These are phyloP conservation scores for Parapsyche elsis DNA, from an alignment of 1,140 invertebrate species.

Conservation along the genomic window DNA sequence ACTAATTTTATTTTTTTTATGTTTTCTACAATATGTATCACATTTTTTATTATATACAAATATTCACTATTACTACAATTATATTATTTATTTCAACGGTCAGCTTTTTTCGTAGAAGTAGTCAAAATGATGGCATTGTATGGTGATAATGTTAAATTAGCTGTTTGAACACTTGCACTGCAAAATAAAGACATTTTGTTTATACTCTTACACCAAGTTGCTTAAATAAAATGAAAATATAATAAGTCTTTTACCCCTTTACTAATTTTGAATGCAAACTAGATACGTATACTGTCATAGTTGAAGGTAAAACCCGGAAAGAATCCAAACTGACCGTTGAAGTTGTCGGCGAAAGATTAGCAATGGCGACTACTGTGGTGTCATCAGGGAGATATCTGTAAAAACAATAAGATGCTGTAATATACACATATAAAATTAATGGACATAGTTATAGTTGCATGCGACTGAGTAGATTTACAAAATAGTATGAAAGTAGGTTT, in stretches of 20 bases:
- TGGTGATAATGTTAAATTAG: conserved; percentile 55
- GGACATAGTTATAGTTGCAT: too few relatives aligned
- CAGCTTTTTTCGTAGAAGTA: too few relatives aligned
- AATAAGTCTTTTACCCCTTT: conserved; percentile 50
- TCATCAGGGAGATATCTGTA: conserved; percentile 48
- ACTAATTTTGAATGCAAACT: conserved; percentile 41
- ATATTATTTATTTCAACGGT: conserved; percentile 67
- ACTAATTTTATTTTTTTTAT: too few relatives aligned
- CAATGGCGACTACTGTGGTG: conserved; percentile 56
- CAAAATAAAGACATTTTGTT: conserved; percentile 39
- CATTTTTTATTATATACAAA: background rate
- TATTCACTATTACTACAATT: conserved; percentile 72
- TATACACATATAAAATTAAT: background rate
- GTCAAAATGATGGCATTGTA: conserved; percentile 58
- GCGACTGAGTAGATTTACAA: too few relatives aligned
- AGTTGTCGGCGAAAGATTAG: conserved; percentile 57
- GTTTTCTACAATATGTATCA: background rate
- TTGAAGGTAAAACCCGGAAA: conserved; percentile 55
- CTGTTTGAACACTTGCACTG: conserved; percentile 55
- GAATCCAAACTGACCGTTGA: conserved; percentile 51
- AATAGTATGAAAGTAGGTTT: too few relatives aligned
- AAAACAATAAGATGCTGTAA: background rate
- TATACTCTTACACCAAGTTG: background rate
- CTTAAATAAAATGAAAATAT: background rate
- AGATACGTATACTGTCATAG: conserved; percentile 56